Evolutionary conservation across 2,797 vertebrate species (phyloP).

Genomic region (Poecilia velifera): DNA sequence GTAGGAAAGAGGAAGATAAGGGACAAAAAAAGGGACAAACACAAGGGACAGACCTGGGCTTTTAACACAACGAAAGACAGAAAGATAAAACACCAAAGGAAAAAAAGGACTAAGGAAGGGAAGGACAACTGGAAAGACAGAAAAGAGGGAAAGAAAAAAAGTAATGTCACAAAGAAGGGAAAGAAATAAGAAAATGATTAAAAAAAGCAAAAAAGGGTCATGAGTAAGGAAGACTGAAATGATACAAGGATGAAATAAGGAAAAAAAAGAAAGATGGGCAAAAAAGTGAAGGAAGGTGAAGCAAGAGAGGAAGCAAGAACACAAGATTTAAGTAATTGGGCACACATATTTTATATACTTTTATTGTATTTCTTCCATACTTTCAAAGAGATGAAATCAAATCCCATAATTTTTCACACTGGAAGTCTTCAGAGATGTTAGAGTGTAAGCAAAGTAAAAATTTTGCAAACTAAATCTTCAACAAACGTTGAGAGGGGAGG

Average conservation of each 20-base stretch:
- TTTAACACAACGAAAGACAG: not conserved
- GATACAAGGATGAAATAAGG: not conserved
- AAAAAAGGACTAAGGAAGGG: not conserved
- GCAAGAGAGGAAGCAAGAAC: not conserved
- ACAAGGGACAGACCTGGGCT: not conserved
- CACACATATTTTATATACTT: not conserved
- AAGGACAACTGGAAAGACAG: not conserved
- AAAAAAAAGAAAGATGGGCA: not conserved
- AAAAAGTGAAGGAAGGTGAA: not conserved
- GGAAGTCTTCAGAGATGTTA: not conserved
- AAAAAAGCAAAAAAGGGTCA: not conserved
- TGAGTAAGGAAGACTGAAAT: not conserved
- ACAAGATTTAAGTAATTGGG: not conserved
- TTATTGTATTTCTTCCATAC: not conserved
- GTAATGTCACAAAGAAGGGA: not conserved
- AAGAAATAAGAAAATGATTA: not conserved
- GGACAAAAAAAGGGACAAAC: not conserved
- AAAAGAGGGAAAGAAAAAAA: not conserved
- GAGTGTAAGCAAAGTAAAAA: not conserved
- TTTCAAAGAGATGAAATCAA: not conserved
- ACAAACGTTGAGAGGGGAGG: not conserved
- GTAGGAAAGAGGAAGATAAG: not conserved
- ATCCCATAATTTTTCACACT: not conserved
- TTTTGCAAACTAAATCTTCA: not conserved
- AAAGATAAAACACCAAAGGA: not conserved